Evolutionary conservation across 2,888 invertebrate species (phyloP).

Genomic region (Lottia gigantea): DNA sequence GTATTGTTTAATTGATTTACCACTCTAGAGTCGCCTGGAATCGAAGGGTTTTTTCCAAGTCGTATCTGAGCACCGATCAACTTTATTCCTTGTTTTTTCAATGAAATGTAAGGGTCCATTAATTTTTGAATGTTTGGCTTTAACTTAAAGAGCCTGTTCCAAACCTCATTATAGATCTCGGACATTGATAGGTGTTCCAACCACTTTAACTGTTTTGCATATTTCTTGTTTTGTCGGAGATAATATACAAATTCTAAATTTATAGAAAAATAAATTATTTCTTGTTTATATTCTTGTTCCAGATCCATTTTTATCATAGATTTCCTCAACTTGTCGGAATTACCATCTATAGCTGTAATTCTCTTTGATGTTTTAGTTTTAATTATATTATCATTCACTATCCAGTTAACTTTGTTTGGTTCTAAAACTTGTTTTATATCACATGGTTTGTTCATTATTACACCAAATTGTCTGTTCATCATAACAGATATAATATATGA

Average conservation of each 20-base stretch:
- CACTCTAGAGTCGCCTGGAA: slow-evolving; percentile 35
- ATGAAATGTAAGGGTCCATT: background rate
- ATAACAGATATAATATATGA: slow-evolving; percentile 28
- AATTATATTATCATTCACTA: slow-evolving; percentile 3
- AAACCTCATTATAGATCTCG: slow-evolving; percentile 18
- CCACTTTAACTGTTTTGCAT: slow-evolving; percentile 11
- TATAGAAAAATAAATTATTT: slow-evolving; percentile 13
- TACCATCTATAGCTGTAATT: slow-evolving; percentile 17
- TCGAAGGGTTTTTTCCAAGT: slow-evolving; percentile 36
- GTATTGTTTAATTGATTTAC: slow-evolving; percentile 32
- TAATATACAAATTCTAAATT: slow-evolving; percentile 25
- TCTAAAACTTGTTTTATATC: slow-evolving; percentile 22
- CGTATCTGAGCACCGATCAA: slow-evolving; percentile 39
- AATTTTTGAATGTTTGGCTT: background rate
- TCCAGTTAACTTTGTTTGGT: slow-evolving; percentile 16
- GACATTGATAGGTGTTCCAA: slow-evolving; percentile 14
- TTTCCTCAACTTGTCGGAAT: background rate
- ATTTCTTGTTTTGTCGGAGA: slow-evolving; percentile 13
- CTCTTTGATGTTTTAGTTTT: background rate
- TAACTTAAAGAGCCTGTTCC: slow-evolving; percentile 17
- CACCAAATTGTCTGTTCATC: slow-evolving; percentile 25
- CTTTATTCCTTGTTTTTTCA: slow-evolving; percentile 20
- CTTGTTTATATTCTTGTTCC: slow-evolving; percentile 5
- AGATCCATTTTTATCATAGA: slow-evolving; percentile 13
- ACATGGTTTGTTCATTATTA: slow-evolving; percentile 30